Base-by-base conservation (phyloP, 2,797 vertebrate genomes). In the Dermochelys coriacea region DNA sequence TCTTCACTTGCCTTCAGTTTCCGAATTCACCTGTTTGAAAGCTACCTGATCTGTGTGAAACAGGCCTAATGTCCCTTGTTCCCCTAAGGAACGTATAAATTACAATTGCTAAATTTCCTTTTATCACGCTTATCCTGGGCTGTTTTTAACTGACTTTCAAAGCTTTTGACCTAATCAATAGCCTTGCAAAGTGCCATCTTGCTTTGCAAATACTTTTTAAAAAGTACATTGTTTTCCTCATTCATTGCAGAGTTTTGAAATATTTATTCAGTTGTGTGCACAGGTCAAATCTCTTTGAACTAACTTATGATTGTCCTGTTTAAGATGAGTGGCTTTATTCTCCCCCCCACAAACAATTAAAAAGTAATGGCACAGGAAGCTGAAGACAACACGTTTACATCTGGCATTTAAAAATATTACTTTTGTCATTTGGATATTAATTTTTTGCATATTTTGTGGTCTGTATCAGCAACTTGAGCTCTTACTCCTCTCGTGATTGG, bases 401-500 rank as follows among this genome's bases (percentile, higher is more conserved):
- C 50, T 82, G 59, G 5, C 21, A 1, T 83, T 75, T 91, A 50
- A 6, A 6, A 93, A 59, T 1, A 15, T 15, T 1, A 1, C 5
- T 52, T 29, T 88, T 74, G 51, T 55, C 55, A 7, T 82, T 86
- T 55, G 64, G 49, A 0, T 83, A 2, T 84, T 49, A 51, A 54
- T 59, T 93, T 61, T 61, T 41, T 86, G 52, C 52, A 9, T 78
- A 25, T 37, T 68, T 29, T 21, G 45, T 86, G 54, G 79, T 45
- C 86, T 71, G 4, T 57, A 12, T 41, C 0, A 0, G 47, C 83
- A 83, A 61, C 85, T 85, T 41, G 68, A 74, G n/a, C 50, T 82
- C 29, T 50, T 64, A 50, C 0, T 0, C n/a, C 12, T 34, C 14
- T 59, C n/a, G 1, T 12, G 34, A 64, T 87, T 59, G 80, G 23